A percentile compares a stretch with the other conserved stretches of the same genome.
These are phyloP conservation scores for Chromobotia macracanthus DNA, from an alignment of 2,797 vertebrate genomes.

Conservation along the genomic window DNA sequence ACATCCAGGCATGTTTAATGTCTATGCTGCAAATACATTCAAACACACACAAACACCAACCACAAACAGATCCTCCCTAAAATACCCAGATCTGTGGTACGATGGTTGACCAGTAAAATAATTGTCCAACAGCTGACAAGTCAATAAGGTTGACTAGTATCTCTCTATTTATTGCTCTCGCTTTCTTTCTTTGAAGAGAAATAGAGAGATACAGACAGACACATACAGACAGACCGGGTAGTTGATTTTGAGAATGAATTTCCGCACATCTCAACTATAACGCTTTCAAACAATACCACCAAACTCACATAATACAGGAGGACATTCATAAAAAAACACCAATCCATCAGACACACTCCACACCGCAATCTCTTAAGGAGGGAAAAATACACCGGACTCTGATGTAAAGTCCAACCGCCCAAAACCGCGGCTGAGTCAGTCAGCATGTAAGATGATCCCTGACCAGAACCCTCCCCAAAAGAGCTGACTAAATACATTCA, in stretches of 20 bases:
- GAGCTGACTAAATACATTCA: constrained; percentile 18
- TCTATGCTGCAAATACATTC: constrained; percentile 11
- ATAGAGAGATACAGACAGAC: too few relatives aligned
- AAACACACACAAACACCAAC: constrained; percentile 21
- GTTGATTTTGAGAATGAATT: too few relatives aligned
- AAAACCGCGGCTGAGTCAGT: constrained; percentile 26
- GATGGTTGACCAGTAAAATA: not conserved
- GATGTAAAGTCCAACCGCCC: constrained; percentile 22
- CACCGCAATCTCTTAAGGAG: not conserved
- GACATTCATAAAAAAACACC: constrained; percentile 8
- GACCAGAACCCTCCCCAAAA: constrained; percentile 7
- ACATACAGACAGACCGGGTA: too few relatives aligned
- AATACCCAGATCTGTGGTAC: not conserved
- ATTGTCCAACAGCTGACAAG: not conserved
- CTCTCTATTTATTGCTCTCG: not conserved
- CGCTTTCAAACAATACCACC: not conserved
- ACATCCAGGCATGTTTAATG: not conserved
- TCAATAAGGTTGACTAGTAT: not conserved
- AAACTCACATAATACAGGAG: not conserved
- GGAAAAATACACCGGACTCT: not conserved
- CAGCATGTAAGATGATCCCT: constrained; percentile 21
- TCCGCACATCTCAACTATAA: not conserved
- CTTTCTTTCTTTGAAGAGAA: too few relatives aligned
- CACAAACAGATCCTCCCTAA: not conserved
- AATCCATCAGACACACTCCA: not conserved